Base-by-base conservation (phyloP, 2,797 vertebrate genomes). In the Tarsius wallacei region DNA sequence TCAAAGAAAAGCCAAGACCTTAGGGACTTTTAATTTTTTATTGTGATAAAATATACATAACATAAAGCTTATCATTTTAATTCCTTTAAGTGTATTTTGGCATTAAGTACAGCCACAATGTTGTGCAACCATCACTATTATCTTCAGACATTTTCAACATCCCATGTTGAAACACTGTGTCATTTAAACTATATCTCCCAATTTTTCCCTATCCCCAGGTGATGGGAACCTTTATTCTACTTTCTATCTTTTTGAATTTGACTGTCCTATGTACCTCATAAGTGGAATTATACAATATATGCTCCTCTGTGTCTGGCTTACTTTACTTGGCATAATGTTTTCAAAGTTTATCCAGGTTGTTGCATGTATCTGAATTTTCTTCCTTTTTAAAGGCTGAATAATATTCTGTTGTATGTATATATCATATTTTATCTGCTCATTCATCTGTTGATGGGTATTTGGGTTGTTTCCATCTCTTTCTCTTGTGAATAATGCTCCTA, bases 281-380 rank as follows among this genome's bases (percentile, higher is more conserved):
- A 76, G 33, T 81, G 53, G n/a, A 70, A 82, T 85, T 9, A 36
- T 59, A 31, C 3, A 70, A n/a, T 47, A 57, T 51, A 77, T 84
- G 49, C 26, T 5, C 16, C 31, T 86, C 95, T 7, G 17, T 24
- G 2, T 66, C 59, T 36, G 47, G 10, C 14, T 85, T 68, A 42
- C 77, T 95, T 74, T 88, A 90, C 47, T 49, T 63, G 57, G 6
- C 36, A 68, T 73, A 84, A 47, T 26, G 4, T 93, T 95, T 94
- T 93, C 2, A 88, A 70, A 66, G 31, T 36, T 85, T 13, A 86
- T 74, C 17, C 5, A 28, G 22, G 10, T 66, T 70, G 42, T 83
- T 42, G 15, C 8, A 9, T 71, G 70, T 51, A 42, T 64, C 10
- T 80, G 51, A 83, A 86, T 87, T 57, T 49, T 17, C 19, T 33